Evolutionary conservation across 2,797 vertebrate genomes (phyloP).

Genomic region (Spea hammondii): DNA sequence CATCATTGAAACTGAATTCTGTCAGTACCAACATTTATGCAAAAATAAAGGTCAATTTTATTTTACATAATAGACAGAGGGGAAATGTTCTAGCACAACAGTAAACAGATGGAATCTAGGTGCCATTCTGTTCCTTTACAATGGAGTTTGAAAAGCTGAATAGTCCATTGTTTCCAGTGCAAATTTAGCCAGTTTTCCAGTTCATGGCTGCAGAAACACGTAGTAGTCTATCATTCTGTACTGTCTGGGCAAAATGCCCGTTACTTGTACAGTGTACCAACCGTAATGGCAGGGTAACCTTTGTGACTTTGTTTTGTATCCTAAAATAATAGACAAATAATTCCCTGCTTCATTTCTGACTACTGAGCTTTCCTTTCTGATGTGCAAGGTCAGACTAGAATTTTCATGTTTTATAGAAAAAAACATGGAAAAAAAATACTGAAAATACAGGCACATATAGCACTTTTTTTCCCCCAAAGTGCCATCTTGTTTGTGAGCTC

Average conservation of each 20-base stretch:
- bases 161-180: background rate
- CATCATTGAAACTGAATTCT: no score
- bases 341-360: background rate
- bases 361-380: background rate
- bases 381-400: background rate
- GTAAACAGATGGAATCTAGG: background rate
- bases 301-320: conserved; percentile 11
- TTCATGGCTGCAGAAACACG: background rate
- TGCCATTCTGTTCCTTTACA: background rate
- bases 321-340: background rate
- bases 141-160: background rate
- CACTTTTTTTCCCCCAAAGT: no score
- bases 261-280: background rate
- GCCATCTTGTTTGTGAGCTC: no score
- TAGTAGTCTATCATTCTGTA: background rate
- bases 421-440: no score
- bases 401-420: background rate
- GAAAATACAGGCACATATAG: no score
- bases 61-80: no score
- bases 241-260: background rate
- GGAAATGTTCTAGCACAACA: background rate
- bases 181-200: conserved; percentile 19
- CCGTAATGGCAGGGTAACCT: background rate
- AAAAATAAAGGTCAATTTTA: no score
- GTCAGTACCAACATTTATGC: no score